Percentiles rank a stretch among this genome's conserved stretches.
Conservation (phyloP, 2,888 invertebrate genomes). For the Philaethria dido region DNA sequence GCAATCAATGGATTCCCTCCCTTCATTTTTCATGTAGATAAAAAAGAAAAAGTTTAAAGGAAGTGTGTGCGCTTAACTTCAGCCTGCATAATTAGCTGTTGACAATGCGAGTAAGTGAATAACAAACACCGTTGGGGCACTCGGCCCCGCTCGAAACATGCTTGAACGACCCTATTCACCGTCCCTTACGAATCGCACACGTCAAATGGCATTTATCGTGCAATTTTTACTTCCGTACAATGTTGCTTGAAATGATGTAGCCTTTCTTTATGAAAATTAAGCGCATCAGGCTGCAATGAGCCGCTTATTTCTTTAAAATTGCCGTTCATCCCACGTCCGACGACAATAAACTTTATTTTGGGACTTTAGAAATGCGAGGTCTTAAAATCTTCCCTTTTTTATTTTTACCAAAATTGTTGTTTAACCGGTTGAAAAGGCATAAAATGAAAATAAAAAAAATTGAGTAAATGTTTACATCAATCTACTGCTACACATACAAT, state of each 20-base stretch:
- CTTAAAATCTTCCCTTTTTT: slow-evolving; percentile 61
- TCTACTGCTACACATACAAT: slow-evolving; percentile 39
- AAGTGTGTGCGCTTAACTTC: slow-evolving; percentile 47
- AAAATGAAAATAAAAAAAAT: slow-evolving; percentile 56
- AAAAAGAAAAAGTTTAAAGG: slow-evolving; percentile 42
- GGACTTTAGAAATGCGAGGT: slow-evolving; percentile 61
- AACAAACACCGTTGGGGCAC: slow-evolving; percentile 47
- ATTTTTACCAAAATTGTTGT: slow-evolving; percentile 59
- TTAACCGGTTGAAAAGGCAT: slow-evolving; percentile 61
- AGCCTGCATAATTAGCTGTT: slow-evolving; percentile 47
- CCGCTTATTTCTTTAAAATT: slow-evolving; percentile 44
- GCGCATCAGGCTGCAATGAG: neutral
- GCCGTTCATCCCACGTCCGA: slow-evolving; percentile 60
- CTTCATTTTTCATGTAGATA: slow-evolving; percentile 41
- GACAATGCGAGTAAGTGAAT: slow-evolving; percentile 49
- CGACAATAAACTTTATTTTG: slow-evolving; percentile 76
- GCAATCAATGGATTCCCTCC: slow-evolving; percentile 42
- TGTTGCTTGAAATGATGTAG: slow-evolving; percentile 36
- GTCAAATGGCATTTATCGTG: slow-evolving; percentile 29
- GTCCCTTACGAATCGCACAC: slow-evolving; percentile 26
- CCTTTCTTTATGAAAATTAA: slow-evolving; percentile 37
- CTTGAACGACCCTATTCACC: slow-evolving; percentile 36
- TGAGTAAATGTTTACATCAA: slow-evolving; percentile 49
- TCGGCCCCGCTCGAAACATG: slow-evolving; percentile 41
- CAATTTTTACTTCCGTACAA: slow-evolving; percentile 26